Evolutionary conservation across 2,113 vertebrate species (phyloP).

Genomic region (Daboia siamensis): DNA sequence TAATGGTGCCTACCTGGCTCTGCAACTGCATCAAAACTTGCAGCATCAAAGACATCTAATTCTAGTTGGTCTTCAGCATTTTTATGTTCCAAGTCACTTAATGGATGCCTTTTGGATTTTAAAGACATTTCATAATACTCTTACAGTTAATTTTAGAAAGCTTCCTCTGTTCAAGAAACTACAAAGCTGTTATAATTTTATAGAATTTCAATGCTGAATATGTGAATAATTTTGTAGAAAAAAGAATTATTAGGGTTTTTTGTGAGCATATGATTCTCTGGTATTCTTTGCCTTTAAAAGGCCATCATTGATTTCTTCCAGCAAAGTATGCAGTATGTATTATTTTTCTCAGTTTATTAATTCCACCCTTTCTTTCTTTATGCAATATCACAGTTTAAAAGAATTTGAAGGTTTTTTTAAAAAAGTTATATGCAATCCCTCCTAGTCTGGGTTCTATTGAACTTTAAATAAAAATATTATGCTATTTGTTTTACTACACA

Average conservation of each 20-base stretch:
- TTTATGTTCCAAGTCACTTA: slow-evolving; percentile 22
- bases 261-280: background rate
- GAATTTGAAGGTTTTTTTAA: background rate
- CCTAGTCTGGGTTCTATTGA: background rate
- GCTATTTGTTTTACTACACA: background rate
- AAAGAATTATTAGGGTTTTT: background rate
- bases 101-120: rapidly evolving
- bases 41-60: background rate
- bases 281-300: background rate
- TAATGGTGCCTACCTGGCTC: background rate
- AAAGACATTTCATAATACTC: slow-evolving; percentile 20
- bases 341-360: background rate
- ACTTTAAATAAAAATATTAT: background rate
- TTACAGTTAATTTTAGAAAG: slow-evolving; percentile 13
- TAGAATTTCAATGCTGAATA: background rate
- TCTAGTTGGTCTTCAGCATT: background rate
- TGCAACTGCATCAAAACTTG: background rate
- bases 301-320: background rate
- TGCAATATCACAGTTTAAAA: background rate
- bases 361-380: background rate
- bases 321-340: background rate
- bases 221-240: background rate
- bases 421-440: background rate
- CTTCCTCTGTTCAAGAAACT: slow-evolving; percentile 22
- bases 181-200: slow-evolving; percentile 15